These are phyloP conservation scores for Drosophila lacertosa DNA, from an alignment of 1,140 invertebrate genomes.

Conservation along the genomic window DNA sequence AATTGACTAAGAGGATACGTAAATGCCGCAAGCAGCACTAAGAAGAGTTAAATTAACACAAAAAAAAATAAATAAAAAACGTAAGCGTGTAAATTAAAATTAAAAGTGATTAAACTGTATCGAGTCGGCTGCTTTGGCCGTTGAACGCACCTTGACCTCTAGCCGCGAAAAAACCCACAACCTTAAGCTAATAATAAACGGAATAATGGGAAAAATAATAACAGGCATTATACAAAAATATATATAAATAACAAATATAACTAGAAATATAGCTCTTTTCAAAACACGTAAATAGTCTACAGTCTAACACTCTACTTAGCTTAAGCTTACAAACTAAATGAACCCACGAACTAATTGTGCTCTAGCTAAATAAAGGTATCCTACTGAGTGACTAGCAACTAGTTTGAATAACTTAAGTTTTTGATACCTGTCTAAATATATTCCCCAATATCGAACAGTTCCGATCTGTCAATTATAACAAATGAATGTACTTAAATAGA, in stretches of 20 bases:
- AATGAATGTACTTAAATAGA: not conserved
- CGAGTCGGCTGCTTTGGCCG: conserved; percentile 22
- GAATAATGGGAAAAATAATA: conserved; percentile 49
- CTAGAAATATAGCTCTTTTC: conserved; percentile 12
- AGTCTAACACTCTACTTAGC: conserved; percentile 6
- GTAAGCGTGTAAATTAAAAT: conserved; percentile 28
- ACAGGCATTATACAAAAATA: conserved; percentile 51
- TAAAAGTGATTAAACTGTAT: no score
- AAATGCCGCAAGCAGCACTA: conserved; percentile 23
- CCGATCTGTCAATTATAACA: conserved; percentile 26
- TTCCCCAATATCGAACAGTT: conserved; percentile 54
- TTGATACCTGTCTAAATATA: conserved; percentile 49
- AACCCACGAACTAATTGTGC: not conserved
- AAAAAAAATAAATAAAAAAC: not conserved
- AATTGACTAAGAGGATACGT: not conserved
- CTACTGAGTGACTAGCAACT: not conserved
- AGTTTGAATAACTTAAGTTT: not conserved
- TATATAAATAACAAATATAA: conserved; percentile 51
- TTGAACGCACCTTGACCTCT: conserved; percentile 77
- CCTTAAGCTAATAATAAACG: conserved; percentile 77
- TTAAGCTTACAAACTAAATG: conserved; percentile 6
- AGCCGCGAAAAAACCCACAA: conserved; percentile 77
- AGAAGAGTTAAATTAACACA: conserved; percentile 10
- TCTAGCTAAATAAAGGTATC: not conserved
- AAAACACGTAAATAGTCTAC: not conserved